Evolutionary conservation across 2,797 vertebrate genomes (phyloP).

Genomic region (Poeciliopsis gracilis): DNA sequence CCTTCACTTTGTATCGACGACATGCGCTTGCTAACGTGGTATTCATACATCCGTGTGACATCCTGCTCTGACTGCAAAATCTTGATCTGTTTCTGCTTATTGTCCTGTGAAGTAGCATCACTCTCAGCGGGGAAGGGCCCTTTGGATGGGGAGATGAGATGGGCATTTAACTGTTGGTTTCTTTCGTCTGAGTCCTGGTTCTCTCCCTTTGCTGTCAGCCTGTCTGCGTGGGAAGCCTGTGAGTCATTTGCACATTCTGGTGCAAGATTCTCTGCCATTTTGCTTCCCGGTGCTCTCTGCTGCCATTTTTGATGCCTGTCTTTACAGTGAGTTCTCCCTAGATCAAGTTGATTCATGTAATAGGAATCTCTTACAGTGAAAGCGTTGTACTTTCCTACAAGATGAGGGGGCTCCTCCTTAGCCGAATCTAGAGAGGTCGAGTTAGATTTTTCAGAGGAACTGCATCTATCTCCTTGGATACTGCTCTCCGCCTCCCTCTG

Average conservation of each 20-base stretch:
- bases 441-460: conserved; percentile 81
- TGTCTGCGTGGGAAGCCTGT: conserved; percentile 81
- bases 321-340: conserved; percentile 92
- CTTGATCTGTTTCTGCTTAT: conserved; percentile 81
- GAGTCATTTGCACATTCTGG: conserved; percentile 81
- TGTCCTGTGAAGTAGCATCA: conserved; percentile 67
- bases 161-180: conserved; percentile 82
- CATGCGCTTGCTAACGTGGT: conserved; percentile 93
- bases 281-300: conserved; percentile 77
- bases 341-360: conserved; percentile 89
- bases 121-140: conserved; percentile 80
- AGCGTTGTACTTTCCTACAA: conserved; percentile 85
- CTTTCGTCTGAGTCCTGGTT: conserved; percentile 79
- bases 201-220: conserved; percentile 82
- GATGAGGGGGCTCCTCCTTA: conserved; percentile 82
- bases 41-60: conserved; percentile 86
- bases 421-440: conserved; percentile 76
- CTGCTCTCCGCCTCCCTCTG: conserved; percentile 82
- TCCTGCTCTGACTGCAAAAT: conserved; percentile 84
- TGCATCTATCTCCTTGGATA: conserved; percentile 74
- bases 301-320: conserved; percentile 91
- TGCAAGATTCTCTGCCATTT: conserved; percentile 83
- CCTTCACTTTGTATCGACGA: conserved; percentile 94
- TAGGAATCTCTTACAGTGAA: conserved; percentile 89
- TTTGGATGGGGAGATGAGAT: conserved; percentile 84